Percentiles rank a stretch among this genome's conserved stretches.
Evolutionary conservation across 2,797 vertebrate genomes (phyloP).

Genomic region (Melanogrammus aeglefinus): DNA sequence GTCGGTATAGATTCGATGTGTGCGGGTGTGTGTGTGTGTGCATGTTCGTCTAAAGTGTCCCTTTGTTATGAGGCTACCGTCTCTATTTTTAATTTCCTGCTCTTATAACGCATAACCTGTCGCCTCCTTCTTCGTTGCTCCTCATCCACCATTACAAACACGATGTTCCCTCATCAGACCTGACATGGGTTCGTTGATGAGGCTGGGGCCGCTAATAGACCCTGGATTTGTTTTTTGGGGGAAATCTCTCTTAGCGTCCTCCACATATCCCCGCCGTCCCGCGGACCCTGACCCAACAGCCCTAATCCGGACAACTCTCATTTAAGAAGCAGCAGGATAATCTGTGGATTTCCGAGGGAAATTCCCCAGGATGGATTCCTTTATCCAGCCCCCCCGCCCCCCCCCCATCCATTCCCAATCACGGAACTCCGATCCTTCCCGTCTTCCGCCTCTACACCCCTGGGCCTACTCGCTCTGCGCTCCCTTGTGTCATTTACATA

Average conservation of each 20-base stretch:
- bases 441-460: conserved; percentile 28
- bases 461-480: conserved; percentile 48
- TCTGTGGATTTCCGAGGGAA: conserved; percentile 63
- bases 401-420: neutral
- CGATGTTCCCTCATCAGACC: neutral
- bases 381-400: neutral
- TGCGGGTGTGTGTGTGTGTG: no score
- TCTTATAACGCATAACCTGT: conserved; percentile 18
- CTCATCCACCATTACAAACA: neutral
- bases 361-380: conserved; percentile 50
- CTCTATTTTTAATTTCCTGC: conserved; percentile 32
- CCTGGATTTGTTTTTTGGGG: no score
- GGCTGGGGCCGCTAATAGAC: no score
- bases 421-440: neutral
- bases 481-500: conserved; percentile 68
- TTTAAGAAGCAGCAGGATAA: conserved; percentile 64
- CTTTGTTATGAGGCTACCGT: conserved; percentile 12
- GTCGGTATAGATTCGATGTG: no score
- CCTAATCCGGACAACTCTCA: conserved; percentile 65
- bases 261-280: conserved; percentile 15
- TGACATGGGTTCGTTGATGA: conserved; percentile 8
- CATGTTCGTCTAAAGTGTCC: neutral
- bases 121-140: no score
- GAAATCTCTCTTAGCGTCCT: neutral
- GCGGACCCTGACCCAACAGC: conserved; percentile 9